Conservation (phyloP, 2,888 invertebrate species). For the Tanaodytes sp. region DNA sequence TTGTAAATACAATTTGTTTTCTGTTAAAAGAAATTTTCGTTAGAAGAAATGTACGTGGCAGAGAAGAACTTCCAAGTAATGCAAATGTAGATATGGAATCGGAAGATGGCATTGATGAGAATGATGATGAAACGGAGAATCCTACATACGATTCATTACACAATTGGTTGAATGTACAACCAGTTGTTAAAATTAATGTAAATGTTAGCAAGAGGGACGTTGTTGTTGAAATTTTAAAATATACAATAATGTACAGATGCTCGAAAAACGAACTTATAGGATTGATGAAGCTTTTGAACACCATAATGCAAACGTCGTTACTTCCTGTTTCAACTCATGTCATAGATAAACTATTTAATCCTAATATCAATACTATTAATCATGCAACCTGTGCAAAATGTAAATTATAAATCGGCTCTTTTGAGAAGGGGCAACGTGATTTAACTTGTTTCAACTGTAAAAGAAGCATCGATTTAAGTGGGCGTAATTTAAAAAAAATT, state of each 20-base stretch:
- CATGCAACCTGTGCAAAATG: constrained; percentile 16
- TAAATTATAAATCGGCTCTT: constrained; percentile 8
- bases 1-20: too few relatives aligned
- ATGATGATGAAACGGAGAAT: too few relatives aligned
- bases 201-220: not conserved
- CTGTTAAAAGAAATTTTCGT: too few relatives aligned
- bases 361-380: not conserved
- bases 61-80: too few relatives aligned
- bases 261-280: not conserved
- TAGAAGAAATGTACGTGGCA: too few relatives aligned
- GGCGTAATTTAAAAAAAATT: constrained; percentile 2
- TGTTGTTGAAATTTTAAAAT: not conserved
- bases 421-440: not conserved
- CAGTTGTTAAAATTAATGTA: not conserved
- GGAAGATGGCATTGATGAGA: too few relatives aligned
- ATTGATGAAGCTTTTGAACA: not conserved
- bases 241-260: not conserved
- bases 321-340: not conserved
- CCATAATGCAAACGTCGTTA: not conserved
- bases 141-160: not conserved
- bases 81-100: too few relatives aligned
- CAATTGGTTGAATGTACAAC: not conserved
- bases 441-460: constrained; percentile 3
- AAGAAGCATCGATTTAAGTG: not conserved
- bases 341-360: constrained; percentile 11